Conservation (phyloP, 2,113 vertebrate species). For the Scalopus aquaticus region DNA sequence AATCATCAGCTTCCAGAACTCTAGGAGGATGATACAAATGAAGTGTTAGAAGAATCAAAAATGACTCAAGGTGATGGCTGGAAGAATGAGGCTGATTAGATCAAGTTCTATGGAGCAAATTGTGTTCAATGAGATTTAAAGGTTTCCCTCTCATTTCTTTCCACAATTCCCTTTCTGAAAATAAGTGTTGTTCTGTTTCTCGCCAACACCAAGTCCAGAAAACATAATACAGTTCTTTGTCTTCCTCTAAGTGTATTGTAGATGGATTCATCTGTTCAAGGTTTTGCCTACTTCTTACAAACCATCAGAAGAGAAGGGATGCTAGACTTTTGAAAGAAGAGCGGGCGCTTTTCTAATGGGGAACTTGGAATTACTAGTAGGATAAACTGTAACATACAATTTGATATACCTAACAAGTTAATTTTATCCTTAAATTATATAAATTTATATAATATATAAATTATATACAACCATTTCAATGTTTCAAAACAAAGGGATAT, state of each 20-base stretch:
- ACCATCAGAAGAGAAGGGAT: not conserved
- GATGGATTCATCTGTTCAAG: slow-evolving; percentile 52
- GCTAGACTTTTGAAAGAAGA: not conserved
- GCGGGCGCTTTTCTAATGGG: not conserved
- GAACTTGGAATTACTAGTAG: not conserved
- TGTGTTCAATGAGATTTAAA: slow-evolving; percentile 38
- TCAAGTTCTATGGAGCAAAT: not conserved
- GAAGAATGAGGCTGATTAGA: slow-evolving; percentile 47
- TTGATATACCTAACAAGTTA: not conserved
- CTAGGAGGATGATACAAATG: slow-evolving; percentile 25
- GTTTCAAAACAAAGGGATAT: slow-evolving; percentile 18
- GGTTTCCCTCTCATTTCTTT: slow-evolving; percentile 19
- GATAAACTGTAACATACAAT: not conserved
- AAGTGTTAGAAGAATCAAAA: slow-evolving; percentile 54
- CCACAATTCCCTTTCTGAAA: slow-evolving; percentile 58
- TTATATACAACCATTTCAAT: not conserved
- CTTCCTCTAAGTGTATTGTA: slow-evolving; percentile 28
- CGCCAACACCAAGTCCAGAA: slow-evolving; percentile 56
- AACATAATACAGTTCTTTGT: slow-evolving; percentile 72
- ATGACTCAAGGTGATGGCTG: slow-evolving; percentile 52
- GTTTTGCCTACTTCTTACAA: slow-evolving; percentile 52
- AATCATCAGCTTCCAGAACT: slow-evolving; percentile 38
- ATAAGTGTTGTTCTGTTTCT: slow-evolving; percentile 69
- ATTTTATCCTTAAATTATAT: not conserved
- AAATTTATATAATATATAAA: too few relatives aligned